Conservation (phyloP, 2,888 invertebrate species). For the Caenorhabditis sp. region DNA sequence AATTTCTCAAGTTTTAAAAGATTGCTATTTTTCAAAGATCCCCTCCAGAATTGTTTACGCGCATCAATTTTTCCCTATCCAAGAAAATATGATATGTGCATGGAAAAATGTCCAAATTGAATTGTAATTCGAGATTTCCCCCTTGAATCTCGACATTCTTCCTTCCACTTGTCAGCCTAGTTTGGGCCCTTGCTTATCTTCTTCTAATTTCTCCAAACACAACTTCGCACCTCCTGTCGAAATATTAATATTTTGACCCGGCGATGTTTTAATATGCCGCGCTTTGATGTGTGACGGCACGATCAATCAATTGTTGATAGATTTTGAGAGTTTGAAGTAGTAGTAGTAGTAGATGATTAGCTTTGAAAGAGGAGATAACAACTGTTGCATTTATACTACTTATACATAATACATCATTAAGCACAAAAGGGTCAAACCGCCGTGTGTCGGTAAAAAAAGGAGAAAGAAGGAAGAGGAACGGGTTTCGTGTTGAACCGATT, state of each 20-base stretch:
- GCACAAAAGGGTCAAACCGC: slow-evolving; percentile 3
- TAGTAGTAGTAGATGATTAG: too few relatives aligned
- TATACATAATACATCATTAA: slow-evolving; percentile 1
- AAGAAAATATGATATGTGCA: background rate
- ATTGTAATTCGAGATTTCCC: background rate
- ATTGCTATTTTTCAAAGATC: too few relatives aligned
- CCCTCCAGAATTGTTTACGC: too few relatives aligned
- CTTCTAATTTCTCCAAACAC: too few relatives aligned
- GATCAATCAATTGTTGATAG: too few relatives aligned
- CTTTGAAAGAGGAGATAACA: background rate
- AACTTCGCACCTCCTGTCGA: background rate
- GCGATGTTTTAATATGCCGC: background rate
- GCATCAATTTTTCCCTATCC: too few relatives aligned
- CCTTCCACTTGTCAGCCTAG: too few relatives aligned
- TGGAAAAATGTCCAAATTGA: slow-evolving; percentile 1
- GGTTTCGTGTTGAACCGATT: slow-evolving; percentile 2
- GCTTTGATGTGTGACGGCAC: too few relatives aligned
- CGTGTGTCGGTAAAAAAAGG: background rate
- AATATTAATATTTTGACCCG: background rate
- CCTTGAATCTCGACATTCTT: background rate
- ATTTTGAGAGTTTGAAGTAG: too few relatives aligned
- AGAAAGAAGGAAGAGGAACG: background rate
- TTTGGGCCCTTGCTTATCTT: too few relatives aligned
- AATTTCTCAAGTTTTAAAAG: too few relatives aligned
- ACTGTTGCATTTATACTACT: background rate